These are phyloP conservation scores for Camptogramma bilineatum DNA, from an alignment of 2,888 invertebrate species.

Conservation along the genomic window DNA sequence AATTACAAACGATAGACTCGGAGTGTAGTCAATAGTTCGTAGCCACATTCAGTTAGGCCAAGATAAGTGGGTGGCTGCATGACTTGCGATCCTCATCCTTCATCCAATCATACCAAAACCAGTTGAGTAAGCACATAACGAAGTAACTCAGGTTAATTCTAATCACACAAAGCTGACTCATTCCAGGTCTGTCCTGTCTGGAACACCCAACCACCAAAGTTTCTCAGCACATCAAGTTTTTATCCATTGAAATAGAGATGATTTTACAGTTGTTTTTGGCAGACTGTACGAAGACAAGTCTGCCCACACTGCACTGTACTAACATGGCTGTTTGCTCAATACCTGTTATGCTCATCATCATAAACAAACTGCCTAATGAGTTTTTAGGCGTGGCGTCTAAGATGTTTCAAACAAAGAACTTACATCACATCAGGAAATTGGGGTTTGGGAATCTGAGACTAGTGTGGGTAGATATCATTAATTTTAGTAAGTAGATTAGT, in stretches of 20 bases:
- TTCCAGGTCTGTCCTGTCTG: constrained; percentile 7
- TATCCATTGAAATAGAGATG: constrained; percentile 9
- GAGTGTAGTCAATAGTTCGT: too few relatives aligned
- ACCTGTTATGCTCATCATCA: constrained; percentile 53
- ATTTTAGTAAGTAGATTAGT: neutral
- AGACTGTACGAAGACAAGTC: constrained; percentile 51
- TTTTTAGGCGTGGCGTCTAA: constrained; percentile 30
- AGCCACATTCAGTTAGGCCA: neutral
- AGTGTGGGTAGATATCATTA: neutral
- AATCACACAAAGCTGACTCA: constrained; percentile 31
- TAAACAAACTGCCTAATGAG: constrained; percentile 39
- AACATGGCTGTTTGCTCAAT: constrained; percentile 50
- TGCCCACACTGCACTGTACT: constrained; percentile 56
- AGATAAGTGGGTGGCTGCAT: neutral
- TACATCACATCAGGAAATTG: constrained; percentile 20
- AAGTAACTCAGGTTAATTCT: constrained; percentile 22
- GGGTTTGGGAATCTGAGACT: constrained; percentile 5
- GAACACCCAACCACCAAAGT: constrained; percentile 7
- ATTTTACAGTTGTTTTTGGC: constrained; percentile 7
- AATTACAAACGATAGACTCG: too few relatives aligned
- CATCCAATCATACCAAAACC: constrained; percentile 13
- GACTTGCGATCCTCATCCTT: neutral
- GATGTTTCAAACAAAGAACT: constrained; percentile 38
- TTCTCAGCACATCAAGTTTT: constrained; percentile 3
- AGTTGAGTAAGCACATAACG: constrained; percentile 3